Percentiles rank a stretch among this genome's conserved stretches.
Conservation (phyloP, 1,140 invertebrate genomes). For the Probaryconus sp. region DNA sequence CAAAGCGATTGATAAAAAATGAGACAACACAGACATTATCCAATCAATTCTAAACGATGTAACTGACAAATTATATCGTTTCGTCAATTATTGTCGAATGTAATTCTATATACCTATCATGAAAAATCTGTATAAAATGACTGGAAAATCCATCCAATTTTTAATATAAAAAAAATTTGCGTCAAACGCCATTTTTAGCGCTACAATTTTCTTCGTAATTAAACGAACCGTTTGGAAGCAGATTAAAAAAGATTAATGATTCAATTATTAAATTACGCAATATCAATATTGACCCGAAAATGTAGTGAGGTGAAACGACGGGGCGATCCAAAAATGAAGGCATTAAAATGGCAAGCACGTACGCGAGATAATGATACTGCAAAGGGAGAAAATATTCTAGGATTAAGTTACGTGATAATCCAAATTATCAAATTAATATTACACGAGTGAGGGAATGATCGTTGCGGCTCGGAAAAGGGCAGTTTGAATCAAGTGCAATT, state of each 20-base stretch:
- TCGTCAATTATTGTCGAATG: no score
- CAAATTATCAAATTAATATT: slow-evolving; percentile 58
- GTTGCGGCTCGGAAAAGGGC: neutral
- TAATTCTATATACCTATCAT: no score
- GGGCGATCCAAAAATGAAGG: slow-evolving; percentile 42
- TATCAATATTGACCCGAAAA: slow-evolving; percentile 49
- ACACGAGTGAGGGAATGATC: slow-evolving; percentile 13
- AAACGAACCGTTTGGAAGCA: neutral
- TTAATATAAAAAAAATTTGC: slow-evolving; percentile 18
- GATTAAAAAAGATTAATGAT: slow-evolving; percentile 49
- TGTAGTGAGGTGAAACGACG: slow-evolving; percentile 16
- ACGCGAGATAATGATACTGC: slow-evolving; percentile 52
- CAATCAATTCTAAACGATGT: neutral
- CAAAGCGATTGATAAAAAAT: slow-evolving; percentile 2
- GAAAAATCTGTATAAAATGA: no score
- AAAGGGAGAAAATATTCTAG: slow-evolving; percentile 55
- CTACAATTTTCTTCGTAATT: no score
- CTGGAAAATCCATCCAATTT: no score
- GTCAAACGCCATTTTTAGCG: no score
- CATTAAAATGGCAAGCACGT: slow-evolving; percentile 58
- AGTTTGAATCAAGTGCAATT: neutral
- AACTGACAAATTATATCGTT: no score
- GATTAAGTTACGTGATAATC: slow-evolving; percentile 52
- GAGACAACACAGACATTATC: neutral
- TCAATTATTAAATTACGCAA: slow-evolving; percentile 56